These are phyloP conservation scores for Chironomus striatipennis DNA, from an alignment of 1,140 invertebrate genomes.

Conservation along the genomic window DNA sequence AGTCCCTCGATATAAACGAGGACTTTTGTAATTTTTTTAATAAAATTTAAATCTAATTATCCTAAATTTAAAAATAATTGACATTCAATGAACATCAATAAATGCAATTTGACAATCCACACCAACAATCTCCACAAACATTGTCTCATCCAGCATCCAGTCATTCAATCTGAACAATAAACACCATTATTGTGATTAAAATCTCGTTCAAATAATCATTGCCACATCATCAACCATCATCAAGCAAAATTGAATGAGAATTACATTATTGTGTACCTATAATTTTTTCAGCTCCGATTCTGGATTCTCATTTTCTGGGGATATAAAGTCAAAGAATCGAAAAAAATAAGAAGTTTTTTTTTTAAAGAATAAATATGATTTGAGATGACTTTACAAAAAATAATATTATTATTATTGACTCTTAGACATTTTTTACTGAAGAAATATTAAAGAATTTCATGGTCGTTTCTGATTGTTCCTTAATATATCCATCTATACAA, in stretches of 20 bases:
- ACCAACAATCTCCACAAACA: too few relatives aligned
- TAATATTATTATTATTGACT: background rate
- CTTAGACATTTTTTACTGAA: slow-evolving; percentile 16
- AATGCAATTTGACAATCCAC: too few relatives aligned
- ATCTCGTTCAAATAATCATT: background rate
- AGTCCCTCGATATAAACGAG: too few relatives aligned
- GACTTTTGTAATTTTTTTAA: too few relatives aligned
- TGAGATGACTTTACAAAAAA: slow-evolving; percentile 23
- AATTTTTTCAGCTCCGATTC: slow-evolving; percentile 4
- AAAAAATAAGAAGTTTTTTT: slow-evolving; percentile 11
- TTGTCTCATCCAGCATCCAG: too few relatives aligned
- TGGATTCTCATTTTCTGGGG: background rate
- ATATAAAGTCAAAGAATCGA: background rate
- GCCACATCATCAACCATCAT: background rate
- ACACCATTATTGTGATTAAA: too few relatives aligned
- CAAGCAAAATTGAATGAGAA: background rate
- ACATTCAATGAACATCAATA: too few relatives aligned
- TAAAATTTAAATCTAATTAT: too few relatives aligned
- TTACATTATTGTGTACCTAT: slow-evolving; percentile 20
- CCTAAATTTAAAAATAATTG: too few relatives aligned
- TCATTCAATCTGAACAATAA: too few relatives aligned
- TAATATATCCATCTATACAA: background rate
- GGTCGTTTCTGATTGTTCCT: background rate
- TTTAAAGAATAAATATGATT: slow-evolving; percentile 3
- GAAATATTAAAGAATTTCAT: slow-evolving; percentile 19